Percentiles rank a stretch among this genome's conserved stretches.
phyloP scores from a whole-genome alignment of 2,113 vertebrate species.

The Ammospiza caudacuta region DNA sequence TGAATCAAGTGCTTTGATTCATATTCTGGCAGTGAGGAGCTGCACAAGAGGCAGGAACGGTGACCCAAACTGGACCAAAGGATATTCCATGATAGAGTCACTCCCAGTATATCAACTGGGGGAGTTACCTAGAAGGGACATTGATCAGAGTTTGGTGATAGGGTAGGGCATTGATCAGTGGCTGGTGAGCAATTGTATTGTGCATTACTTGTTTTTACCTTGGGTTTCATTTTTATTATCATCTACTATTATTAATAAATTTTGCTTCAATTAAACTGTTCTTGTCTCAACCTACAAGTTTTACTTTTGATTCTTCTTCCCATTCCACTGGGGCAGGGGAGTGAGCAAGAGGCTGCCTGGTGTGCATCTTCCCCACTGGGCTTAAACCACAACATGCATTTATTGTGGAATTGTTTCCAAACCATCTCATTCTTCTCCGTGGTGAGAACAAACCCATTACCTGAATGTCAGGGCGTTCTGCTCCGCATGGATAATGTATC shows the following conservation, averaged over 20 bases:
- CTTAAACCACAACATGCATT: neutral
- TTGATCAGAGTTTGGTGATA: neutral
- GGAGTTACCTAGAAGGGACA: neutral
- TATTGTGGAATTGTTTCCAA: neutral
- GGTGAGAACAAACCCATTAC: constrained; percentile 67
- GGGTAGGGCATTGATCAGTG: neutral
- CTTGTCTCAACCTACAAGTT: neutral
- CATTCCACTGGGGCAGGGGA: neutral
- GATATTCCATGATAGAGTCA: neutral
- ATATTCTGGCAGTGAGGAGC: neutral
- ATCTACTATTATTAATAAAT: neutral
- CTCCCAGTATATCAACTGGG: neutral
- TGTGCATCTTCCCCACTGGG: neutral
- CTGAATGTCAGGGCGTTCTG: constrained; percentile 97
- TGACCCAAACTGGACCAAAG: neutral
- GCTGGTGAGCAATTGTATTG: neutral
- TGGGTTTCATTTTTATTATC: neutral
- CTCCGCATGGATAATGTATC: constrained; percentile 94
- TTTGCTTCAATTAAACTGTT: neutral
- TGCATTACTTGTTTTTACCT: neutral
- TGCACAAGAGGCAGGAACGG: neutral
- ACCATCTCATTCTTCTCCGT: neutral
- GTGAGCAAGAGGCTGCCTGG: neutral
- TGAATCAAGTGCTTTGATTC: neutral
- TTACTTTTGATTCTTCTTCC: neutral